Conservation (phyloP, 2,113 vertebrate species). For the Brevimyrus niger region DNA sequence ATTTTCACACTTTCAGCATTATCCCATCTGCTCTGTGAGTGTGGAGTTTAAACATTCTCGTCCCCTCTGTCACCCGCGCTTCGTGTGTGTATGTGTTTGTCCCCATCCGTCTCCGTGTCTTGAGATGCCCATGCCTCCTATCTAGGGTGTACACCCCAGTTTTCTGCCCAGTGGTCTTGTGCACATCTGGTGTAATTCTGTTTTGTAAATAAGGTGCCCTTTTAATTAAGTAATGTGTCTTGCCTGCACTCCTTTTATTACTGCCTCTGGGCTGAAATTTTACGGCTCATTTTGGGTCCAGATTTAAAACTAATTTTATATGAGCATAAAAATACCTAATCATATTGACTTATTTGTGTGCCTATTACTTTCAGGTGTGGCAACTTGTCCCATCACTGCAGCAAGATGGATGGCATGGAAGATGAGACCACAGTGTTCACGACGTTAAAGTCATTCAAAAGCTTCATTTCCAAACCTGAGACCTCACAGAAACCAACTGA, state of each 20-base stretch:
- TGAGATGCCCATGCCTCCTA: neutral
- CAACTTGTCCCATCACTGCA: neutral
- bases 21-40: neutral
- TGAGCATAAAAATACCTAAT: neutral
- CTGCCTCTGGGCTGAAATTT: neutral
- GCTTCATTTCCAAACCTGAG: slow-evolving; percentile 57
- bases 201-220: neutral
- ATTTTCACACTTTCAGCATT: neutral
- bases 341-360: neutral
- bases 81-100: neutral
- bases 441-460: slow-evolving; percentile 63
- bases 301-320: neutral
- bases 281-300: neutral
- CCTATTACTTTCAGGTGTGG: neutral
- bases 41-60: neutral
- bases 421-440: slow-evolving; percentile 70
- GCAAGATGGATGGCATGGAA: slow-evolving; percentile 60
- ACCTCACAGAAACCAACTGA: slow-evolving; percentile 34
- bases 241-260: neutral
- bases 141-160: neutral
- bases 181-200: neutral
- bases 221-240: neutral
- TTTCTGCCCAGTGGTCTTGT: neutral
- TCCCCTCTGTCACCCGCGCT: neutral
- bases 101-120: neutral